phyloP scores from a whole-genome alignment of 1,140 invertebrate species.

The Diploscapter pachys region DNA sequence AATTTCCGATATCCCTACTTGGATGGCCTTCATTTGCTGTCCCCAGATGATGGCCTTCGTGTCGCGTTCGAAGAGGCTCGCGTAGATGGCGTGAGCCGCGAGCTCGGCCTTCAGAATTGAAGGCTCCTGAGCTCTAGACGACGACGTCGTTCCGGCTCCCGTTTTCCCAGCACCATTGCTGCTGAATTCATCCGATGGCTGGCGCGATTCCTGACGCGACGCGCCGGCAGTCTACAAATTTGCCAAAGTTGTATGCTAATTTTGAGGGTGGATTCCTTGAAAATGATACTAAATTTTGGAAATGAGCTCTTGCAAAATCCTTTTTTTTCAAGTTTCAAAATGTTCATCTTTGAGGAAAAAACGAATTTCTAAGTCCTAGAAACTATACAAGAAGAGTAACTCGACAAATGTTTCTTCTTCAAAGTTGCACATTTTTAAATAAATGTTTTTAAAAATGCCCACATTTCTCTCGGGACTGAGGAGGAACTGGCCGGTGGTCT shows the following conservation, averaged over 20 bases:
- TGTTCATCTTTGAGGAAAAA: too few species aligned
- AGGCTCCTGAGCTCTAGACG: background rate
- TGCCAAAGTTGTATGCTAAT: constrained; percentile 2
- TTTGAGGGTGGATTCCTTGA: background rate
- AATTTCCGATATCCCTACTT: constrained; percentile 60
- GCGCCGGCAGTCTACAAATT: constrained; percentile 43
- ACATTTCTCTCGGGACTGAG: constrained; percentile 73
- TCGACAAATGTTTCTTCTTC: too few species aligned
- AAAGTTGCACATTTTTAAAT: background rate
- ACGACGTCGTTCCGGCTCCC: background rate
- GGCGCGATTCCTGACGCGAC: constrained; percentile 9
- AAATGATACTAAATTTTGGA: too few species aligned
- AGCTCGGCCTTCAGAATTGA: constrained; percentile 1
- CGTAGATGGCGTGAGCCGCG: background rate
- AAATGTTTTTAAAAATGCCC: background rate
- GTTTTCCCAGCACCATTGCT: background rate
- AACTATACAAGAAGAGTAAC: too few species aligned
- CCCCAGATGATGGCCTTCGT: constrained; percentile 98
- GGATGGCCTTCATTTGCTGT: constrained; percentile 96
- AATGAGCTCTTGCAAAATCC: too few species aligned
- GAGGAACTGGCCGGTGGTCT: constrained; percentile 86
- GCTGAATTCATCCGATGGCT: constrained; percentile 6
- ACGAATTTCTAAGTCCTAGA: too few species aligned
- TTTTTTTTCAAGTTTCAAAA: too few species aligned
- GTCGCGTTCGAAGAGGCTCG: constrained; percentile 71